Percentiles rank a stretch among this genome's conserved stretches.
Conservation (phyloP, 2,888 invertebrate species). For the Luperina nickerlii region DNA sequence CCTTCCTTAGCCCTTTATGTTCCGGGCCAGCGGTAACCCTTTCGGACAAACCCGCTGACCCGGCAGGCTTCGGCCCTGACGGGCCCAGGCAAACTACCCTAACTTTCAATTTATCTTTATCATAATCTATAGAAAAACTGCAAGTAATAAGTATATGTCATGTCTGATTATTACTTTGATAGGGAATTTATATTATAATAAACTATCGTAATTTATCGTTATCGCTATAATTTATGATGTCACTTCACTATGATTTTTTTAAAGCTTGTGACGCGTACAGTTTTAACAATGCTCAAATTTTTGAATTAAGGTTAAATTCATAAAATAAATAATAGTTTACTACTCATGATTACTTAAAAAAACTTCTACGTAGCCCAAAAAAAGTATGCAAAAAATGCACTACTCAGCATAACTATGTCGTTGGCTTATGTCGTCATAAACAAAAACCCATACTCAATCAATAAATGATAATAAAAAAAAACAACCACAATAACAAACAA, state of each 20-base stretch:
- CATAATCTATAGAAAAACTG: not conserved
- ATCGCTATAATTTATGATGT: slow-evolving; percentile 21
- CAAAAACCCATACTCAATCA: slow-evolving; percentile 1
- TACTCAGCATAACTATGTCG: not conserved
- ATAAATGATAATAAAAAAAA: not conserved
- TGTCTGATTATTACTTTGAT: slow-evolving; percentile 12
- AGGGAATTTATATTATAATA: not conserved
- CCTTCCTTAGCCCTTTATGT: too few relatives aligned
- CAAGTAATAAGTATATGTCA: not conserved
- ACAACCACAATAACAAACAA: slow-evolving; percentile 20
- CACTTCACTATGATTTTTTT: slow-evolving; percentile 16
- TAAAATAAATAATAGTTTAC: not conserved
- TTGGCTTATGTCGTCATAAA: not conserved
- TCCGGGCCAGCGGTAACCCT: too few relatives aligned
- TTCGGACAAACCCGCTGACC: too few relatives aligned
- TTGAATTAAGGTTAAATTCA: not conserved
- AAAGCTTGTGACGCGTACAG: not conserved
- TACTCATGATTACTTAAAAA: too few relatives aligned
- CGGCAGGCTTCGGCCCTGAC: too few relatives aligned
- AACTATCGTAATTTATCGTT: slow-evolving; percentile 5
- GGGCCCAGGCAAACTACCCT: not conserved
- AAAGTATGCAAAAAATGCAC: not conserved
- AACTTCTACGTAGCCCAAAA: too few relatives aligned
- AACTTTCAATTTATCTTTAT: not conserved
- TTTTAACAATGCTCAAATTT: not conserved